Percentiles rank a stretch among this genome's conserved stretches.
phyloP scores from a whole-genome alignment of 2,797 vertebrate genomes.

The Pipistrellus pipistrellus region DNA sequence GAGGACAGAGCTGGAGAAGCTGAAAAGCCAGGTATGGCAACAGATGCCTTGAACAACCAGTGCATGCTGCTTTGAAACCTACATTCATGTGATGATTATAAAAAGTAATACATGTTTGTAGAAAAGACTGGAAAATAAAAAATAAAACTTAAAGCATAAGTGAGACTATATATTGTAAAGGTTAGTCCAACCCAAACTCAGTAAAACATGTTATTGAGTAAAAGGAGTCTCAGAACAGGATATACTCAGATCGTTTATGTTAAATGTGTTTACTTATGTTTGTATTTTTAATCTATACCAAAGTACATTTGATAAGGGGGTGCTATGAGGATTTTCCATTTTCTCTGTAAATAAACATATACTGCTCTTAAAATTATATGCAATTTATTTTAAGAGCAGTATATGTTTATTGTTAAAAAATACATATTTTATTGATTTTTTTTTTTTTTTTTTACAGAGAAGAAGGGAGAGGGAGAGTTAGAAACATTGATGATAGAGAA shows the following conservation, averaged over 20 bases:
- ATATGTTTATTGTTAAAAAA: no score
- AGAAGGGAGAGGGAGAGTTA: no score
- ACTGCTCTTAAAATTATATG: constrained; percentile 12
- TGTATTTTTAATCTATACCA: constrained; percentile 21
- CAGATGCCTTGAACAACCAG: background rate
- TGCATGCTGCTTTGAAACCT: background rate
- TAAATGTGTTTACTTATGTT: constrained; percentile 12
- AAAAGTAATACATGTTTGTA: background rate
- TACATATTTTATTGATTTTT: no score
- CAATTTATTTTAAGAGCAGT: no score
- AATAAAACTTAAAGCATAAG: background rate
- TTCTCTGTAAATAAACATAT: background rate
- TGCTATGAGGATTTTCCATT: background rate
- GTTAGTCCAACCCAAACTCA: background rate
- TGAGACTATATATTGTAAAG: background rate
- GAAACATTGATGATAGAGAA: no score
- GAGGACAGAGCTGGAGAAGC: constrained; percentile 87
- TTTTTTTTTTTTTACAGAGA: no score
- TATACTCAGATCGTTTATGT: background rate
- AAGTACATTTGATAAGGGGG: background rate
- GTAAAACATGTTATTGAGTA: background rate
- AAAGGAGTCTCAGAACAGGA: constrained; percentile 31
- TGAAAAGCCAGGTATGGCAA: constrained; percentile 88
- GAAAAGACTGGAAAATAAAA: constrained; percentile 35
- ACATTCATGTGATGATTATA: background rate